phyloP scores from a whole-genome alignment of 2,113 vertebrate genomes.

The Macroglossus sobrinus region DNA sequence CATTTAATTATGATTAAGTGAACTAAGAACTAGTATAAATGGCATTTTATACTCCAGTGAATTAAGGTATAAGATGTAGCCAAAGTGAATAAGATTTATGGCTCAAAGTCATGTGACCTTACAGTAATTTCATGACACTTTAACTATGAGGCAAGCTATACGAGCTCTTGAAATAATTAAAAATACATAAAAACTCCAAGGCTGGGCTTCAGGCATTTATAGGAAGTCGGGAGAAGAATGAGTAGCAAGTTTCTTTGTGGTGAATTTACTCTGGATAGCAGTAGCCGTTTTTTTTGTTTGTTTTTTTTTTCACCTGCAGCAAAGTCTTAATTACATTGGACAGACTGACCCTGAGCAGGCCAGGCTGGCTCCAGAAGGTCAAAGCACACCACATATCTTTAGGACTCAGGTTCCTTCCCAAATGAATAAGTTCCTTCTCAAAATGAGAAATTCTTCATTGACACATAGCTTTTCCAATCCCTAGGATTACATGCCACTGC shows the following conservation, averaged over 20 bases:
- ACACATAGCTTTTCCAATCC: conserved; percentile 11
- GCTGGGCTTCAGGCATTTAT: conserved; percentile 69
- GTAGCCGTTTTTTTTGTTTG: conserved; percentile 44
- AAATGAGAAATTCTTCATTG: conserved; percentile 36
- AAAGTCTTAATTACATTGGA: conserved; percentile 53
- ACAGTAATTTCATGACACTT: conserved; percentile 82
- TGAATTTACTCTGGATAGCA: conserved; percentile 51
- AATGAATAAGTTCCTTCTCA: neutral
- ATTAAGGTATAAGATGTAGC: conserved; percentile 84
- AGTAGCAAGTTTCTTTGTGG: conserved; percentile 63
- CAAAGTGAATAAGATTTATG: conserved; percentile 84
- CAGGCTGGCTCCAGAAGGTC: conserved; percentile 20
- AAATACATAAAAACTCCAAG: conserved; percentile 70
- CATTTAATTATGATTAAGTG: conserved; percentile 87
- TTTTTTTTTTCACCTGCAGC: conserved; percentile 21
- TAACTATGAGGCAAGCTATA: conserved; percentile 76
- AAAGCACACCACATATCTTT: conserved; percentile 22
- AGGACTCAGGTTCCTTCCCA: neutral
- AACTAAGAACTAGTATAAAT: conserved; percentile 83
- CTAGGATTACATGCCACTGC: neutral
- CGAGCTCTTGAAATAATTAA: conserved; percentile 82
- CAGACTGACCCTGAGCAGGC: neutral
- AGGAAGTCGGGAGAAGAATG: conserved; percentile 61
- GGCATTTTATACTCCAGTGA: conserved; percentile 84
- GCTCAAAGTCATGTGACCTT: conserved; percentile 81